Base-by-base conservation (phyloP, 2,888 invertebrate genomes). In the Charanyca ferruginea region DNA sequence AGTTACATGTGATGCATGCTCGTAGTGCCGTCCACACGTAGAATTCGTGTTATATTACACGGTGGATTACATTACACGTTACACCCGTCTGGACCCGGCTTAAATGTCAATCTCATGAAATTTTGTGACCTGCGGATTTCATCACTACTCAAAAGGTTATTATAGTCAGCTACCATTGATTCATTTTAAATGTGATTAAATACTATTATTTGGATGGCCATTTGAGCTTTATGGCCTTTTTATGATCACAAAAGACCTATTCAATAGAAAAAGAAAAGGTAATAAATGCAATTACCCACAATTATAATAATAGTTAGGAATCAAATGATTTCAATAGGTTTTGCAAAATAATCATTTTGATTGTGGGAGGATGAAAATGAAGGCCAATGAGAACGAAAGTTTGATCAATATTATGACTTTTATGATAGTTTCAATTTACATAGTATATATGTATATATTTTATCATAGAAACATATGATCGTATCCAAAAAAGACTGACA, bases 361-460 rank as follows among this genome's bases (percentile, higher is more conserved):
- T 13, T 53, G 71, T 66, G 48, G 65, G 59, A 69, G 48, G 60
- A 65, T 61, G 60, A 54, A 48, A 41, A 23, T 23, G 65, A 54
- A 71, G 73, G 76, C n/a, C 42, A 42, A 13, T n/a, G 13, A 45
- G 75, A 13, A 11, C 44, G 58, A 75, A 65, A 70, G 53, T 61
- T 45, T 28, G 49, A 49, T 57, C 9, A 25, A 69, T 11, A 22
- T 18, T 44, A 16, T 1, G 20, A 53, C n/a, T n/a, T n/a, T n/a
- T n/a, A n/a, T n/a, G n/a, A n/a, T n/a, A n/a, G n/a, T n/a, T n/a
- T n/a, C 0, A 28, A 61, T 53, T 18, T 44, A 47, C 42, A 25
- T 44, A 35, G 11, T 57, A 41, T 44, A n/a, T n/a, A n/a, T n/a
- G n/a, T 54, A 22, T 23, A 49, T 54, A 54, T 0, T 54, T 22